phyloP scores from a whole-genome alignment of 2,113 vertebrate genomes.

The Lonchura striata region DNA sequence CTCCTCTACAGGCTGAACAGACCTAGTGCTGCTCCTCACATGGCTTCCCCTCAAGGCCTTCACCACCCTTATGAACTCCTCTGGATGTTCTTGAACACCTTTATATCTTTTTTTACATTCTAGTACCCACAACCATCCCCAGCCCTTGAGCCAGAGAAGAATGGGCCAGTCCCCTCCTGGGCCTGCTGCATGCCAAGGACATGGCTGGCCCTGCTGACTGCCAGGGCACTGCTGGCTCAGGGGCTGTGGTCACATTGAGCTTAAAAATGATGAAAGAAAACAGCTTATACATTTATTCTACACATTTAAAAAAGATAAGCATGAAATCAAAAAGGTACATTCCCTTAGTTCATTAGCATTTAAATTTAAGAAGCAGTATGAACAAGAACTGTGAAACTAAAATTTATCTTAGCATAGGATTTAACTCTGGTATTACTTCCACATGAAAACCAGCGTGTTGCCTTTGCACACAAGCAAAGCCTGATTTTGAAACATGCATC shows the following conservation, averaged over 20 bases:
- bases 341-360: background rate
- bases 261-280: background rate
- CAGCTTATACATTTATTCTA: slow-evolving; percentile 25
- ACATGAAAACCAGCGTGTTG: background rate
- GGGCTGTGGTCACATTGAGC: background rate
- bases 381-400: background rate
- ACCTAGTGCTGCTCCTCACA: background rate
- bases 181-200: background rate
- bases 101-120: too few species aligned
- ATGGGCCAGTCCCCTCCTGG: background rate
- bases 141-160: background rate
- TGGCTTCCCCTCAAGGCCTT: background rate
- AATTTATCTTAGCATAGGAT: background rate
- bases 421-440: background rate
- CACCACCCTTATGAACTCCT: background rate
- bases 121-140: background rate
- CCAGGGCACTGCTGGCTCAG: background rate
- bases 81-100: background rate
- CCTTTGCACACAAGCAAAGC: background rate
- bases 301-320: background rate
- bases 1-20: background rate
- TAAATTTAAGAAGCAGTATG: background rate
- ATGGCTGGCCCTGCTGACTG: background rate
- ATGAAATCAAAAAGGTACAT: background rate
- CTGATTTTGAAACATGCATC: background rate